These are phyloP conservation scores for Phyllostomus discolor DNA, from an alignment of 2,113 vertebrate genomes.

Conservation along the genomic window DNA sequence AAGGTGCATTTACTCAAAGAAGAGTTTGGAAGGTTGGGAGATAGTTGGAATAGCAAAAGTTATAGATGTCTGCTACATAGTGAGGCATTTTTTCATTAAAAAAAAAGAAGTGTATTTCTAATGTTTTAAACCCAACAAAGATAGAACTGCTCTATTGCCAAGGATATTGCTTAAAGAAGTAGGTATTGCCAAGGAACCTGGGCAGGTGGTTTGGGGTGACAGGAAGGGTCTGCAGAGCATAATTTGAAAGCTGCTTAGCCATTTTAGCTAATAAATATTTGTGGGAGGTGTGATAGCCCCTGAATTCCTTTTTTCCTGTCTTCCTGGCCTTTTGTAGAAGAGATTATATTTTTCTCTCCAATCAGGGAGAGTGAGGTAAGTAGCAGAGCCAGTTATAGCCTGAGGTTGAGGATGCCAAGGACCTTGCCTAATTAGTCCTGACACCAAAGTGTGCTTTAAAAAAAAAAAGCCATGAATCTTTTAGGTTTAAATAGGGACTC, in stretches of 20 bases:
- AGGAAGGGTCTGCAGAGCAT: neutral
- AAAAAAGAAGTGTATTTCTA: neutral
- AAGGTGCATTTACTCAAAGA: neutral
- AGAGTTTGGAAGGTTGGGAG: neutral
- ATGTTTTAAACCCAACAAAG: neutral
- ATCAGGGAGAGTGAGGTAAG: neutral
- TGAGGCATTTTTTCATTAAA: neutral
- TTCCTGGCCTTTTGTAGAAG: neutral
- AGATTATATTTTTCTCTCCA: neutral
- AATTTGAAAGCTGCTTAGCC: neutral
- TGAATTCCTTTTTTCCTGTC: neutral
- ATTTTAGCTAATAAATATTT: conserved; percentile 21
- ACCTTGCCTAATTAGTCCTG: neutral
- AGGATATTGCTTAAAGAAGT: conserved; percentile 10
- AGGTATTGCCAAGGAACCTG: neutral
- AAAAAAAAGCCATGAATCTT: neutral
- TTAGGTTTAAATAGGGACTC: neutral
- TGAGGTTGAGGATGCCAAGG: neutral
- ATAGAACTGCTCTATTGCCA: neutral
- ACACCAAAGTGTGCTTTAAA: neutral
- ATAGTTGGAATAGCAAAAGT: conserved; percentile 39
- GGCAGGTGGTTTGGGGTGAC: neutral
- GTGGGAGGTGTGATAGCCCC: neutral
- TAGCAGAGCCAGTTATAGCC: neutral
- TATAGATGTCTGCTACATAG: neutral